phyloP scores from a whole-genome alignment of 2,888 invertebrate genomes.

The Stenodema calcarata region DNA sequence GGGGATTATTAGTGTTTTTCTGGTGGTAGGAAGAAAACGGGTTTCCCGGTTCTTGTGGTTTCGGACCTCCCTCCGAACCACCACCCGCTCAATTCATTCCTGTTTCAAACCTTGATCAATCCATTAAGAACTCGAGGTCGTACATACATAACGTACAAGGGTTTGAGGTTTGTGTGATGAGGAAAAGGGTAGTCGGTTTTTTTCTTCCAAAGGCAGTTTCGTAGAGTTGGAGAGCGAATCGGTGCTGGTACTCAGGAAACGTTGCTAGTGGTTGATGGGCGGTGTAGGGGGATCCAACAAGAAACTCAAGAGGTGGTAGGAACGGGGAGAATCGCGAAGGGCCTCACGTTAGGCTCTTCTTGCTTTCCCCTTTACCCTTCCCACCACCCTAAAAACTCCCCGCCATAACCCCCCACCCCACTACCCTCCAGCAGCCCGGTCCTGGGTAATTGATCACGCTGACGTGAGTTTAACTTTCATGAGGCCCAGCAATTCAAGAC shows the following conservation, averaged over 20 bases:
- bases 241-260: not conserved
- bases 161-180: not conserved
- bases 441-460: not conserved
- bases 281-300: not conserved
- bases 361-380: not conserved
- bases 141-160: slow-evolving; percentile 40
- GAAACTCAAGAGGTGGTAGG: not conserved
- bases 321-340: not conserved
- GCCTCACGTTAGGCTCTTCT: not conserved
- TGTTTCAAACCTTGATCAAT: slow-evolving; percentile 20
- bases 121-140: slow-evolving; percentile 29
- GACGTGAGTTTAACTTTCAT: slow-evolving; percentile 2
- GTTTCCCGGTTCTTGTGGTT: not conserved
- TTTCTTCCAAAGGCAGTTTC: not conserved
- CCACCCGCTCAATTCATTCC: too few species aligned
- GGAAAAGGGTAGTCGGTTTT: not conserved
- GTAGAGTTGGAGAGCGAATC: not conserved
- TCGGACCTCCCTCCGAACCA: not conserved
- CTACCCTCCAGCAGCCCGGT: not conserved
- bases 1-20: slow-evolving; percentile 42
- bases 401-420: not conserved
- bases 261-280: not conserved
- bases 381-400: not conserved
- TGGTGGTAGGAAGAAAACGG: not conserved
- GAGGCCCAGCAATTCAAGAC: not conserved